These are phyloP conservation scores for Leptatherina wallacei DNA, from an alignment of 2,797 vertebrate species.

Conservation along the genomic window DNA sequence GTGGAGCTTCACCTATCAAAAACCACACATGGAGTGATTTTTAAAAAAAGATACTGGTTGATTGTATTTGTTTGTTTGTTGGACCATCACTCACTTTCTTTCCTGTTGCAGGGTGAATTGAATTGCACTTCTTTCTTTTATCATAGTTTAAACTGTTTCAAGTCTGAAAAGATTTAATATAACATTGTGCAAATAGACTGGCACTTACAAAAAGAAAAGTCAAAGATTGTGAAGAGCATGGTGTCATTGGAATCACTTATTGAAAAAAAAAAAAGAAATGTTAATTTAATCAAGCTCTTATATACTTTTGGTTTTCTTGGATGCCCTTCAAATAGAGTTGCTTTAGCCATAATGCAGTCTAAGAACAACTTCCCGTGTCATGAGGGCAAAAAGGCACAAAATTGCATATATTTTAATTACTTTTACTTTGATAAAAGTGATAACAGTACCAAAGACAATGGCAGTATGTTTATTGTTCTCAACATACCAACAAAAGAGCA, in stretches of 20 bases:
- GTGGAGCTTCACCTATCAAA: conserved; percentile 19
- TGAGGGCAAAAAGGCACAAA: not conserved
- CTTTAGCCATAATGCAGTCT: not conserved
- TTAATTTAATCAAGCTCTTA: conserved; percentile 20
- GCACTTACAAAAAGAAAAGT: not conserved
- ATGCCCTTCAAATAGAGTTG: conserved; percentile 26
- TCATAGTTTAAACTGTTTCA: not conserved
- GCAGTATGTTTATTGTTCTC: not conserved
- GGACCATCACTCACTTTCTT: not conserved
- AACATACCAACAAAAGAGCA: conserved; percentile 24
- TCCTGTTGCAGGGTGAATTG: not conserved
- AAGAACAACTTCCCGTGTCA: not conserved
- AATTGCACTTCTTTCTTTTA: not conserved
- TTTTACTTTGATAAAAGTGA: not conserved
- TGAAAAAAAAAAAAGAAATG: conserved; percentile 9
- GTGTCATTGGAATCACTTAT: conserved; percentile 6
- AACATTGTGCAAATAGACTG: not conserved
- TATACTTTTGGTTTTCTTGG: conserved; percentile 13
- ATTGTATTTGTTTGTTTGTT: not conserved
- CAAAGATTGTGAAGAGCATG: not conserved
- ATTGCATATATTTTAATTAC: not conserved
- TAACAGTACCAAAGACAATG: conserved; percentile 11
- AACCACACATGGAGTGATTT: not conserved
- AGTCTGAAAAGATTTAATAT: not conserved
- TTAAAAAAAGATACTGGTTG: not conserved